phyloP scores from a whole-genome alignment of 2,797 vertebrate species.

The Anguilla anguilla region DNA sequence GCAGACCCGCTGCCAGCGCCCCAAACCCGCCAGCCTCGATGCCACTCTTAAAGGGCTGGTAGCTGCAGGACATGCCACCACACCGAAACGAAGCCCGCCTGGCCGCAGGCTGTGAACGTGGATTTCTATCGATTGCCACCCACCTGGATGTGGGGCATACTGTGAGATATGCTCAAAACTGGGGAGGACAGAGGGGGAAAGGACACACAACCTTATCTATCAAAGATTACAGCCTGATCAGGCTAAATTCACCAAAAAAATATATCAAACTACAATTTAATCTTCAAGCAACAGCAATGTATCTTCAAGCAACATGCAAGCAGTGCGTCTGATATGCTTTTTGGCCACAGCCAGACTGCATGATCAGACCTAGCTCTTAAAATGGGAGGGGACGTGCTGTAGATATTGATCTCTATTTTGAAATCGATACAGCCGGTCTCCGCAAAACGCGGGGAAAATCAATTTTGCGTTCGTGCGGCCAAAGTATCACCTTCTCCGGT shows the following conservation, averaged over 20 bases:
- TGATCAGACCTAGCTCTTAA: not conserved
- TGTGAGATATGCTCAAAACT: not conserved
- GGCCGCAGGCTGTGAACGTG: not conserved
- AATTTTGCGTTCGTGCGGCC: not conserved
- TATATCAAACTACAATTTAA: not conserved
- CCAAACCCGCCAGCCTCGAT: not conserved
- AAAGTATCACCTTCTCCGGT: not conserved
- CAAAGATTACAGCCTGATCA: not conserved
- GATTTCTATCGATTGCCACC: not conserved
- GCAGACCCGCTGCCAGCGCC: not conserved
- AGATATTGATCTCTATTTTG: not conserved
- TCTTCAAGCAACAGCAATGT: not conserved
- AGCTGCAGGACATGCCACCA: not conserved
- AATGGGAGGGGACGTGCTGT: not conserved
- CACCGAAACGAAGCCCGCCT: not conserved
- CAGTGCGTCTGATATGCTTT: not conserved
- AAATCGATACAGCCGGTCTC: not conserved
- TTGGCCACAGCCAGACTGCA: not conserved
- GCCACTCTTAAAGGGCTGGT: constrained; percentile 15
- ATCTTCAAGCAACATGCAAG: not conserved
- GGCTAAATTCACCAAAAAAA: not conserved
- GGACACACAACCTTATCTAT: not conserved
- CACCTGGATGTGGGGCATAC: not conserved
- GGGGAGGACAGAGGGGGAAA: not conserved
- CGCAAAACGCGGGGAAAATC: not conserved